Base-by-base conservation (phyloP, 2,888 invertebrate genomes). In the Drosophila infuscata region DNA sequence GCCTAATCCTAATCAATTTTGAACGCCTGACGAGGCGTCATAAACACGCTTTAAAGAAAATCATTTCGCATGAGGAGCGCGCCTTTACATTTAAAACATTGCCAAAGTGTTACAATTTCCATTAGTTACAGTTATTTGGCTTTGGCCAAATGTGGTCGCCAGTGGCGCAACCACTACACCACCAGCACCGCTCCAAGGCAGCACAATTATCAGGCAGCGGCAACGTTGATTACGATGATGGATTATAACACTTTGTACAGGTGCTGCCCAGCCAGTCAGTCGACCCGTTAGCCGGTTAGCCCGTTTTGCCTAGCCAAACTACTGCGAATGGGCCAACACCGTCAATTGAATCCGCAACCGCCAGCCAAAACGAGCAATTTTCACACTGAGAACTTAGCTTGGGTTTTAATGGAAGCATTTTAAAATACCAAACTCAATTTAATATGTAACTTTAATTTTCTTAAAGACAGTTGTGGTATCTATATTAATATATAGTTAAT, bases 91-190 rank as follows among this genome's bases (percentile, higher is more conserved):
- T 74, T 81, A 82, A 82, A 83, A 82, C 77, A 79, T 77, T 88
- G 88, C 79, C 86, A 85, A 90, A 87, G 90, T 87, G 87, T 87
- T 87, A 87, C 87, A 87, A 86, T 87, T 90, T 90, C 89, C 87
- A 87, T 90, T 87, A 87, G 90, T 85, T 86, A 86, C 89, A 89
- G 85, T 85, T 85, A 85, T 85, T 85, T 89, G 88, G 82, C 82
- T 78, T 74, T 64, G 54, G 74, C 82, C 69, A 82, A 82, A 70
- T 82, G 73, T 76, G 52, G 36, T 57, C 71, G 89, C 79, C 71
- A 89, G 73, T 89, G 84, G 84, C 79, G 89, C 79, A 89, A 87
- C 79, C 58, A 49, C 46, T 51, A 46, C 49, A 38, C 51, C 43
- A 51, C 38, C 25, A 58, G 56, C 61, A 74, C 41, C 60, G 76